Base-by-base conservation (phyloP, 2,797 vertebrate genomes). In the Furcifer pardalis region DNA sequence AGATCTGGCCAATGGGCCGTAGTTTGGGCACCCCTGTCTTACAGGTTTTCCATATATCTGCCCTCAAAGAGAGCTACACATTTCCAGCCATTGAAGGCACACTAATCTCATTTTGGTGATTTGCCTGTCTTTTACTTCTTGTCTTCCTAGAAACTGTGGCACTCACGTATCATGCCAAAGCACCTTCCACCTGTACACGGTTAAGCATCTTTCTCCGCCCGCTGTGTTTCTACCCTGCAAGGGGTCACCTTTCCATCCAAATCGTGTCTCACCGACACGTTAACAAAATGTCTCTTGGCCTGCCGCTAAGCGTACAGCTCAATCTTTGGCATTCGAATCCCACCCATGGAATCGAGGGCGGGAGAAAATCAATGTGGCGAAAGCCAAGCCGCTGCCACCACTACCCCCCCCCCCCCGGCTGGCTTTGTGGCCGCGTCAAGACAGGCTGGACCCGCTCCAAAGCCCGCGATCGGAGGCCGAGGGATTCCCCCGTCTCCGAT, bases 401-500 rank as follows among this genome's bases (percentile, higher is more conserved):
- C 4, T 0, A 81, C 66, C 81, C 81, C 87, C 81, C 76, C 46
- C 2, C 2, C 2, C n/a, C n/a, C n/a, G n/a, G n/a, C n/a, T n/a
- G n/a, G 13, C 60, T 69, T 5, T 46, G 73, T 81, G 77, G 90
- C 90, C 79, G 5, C 12, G 17, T 56, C 52, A 56, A 0, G 90
- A 77, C 86, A 82, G 75, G 73, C 40, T 27, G 89, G 88, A 92
- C 91, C 91, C 84, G 85, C 85, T 85, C 85, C 3, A 30, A 56
- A 89, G 89, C 85, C 91, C 83, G 84, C 72, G 87, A 82, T 86
- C 88, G 74, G 27, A 81, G 92, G 86, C 87, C 82, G 82, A 91
- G 92, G 92, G 92, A 91, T 94, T 90, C 91, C 92, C 92, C 86
- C 42, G 0, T 81, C 88, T 94, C 93, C 93, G 94, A 94, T 93